A percentile compares a stretch with the other conserved stretches of the same genome.
Evolutionary conservation across 2,113 vertebrate species (phyloP).

Genomic region (Blennius ocellaris): DNA sequence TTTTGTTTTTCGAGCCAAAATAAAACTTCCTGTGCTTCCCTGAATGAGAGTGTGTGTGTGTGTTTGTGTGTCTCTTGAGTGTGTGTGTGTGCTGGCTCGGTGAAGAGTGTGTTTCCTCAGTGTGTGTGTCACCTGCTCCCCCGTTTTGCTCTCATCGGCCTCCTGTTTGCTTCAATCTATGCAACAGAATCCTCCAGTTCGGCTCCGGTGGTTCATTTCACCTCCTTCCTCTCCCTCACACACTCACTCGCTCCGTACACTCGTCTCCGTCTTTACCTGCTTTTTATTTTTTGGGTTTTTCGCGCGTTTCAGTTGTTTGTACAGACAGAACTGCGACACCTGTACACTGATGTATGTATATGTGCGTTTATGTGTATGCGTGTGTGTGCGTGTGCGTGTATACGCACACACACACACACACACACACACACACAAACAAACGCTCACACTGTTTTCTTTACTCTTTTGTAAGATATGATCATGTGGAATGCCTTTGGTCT

Average conservation of each 20-base stretch:
- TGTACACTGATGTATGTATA: slow-evolving; percentile 61
- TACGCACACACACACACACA: slow-evolving; percentile 57
- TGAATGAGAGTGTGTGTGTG: slow-evolving; percentile 5
- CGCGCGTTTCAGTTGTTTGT: slow-evolving; percentile 62
- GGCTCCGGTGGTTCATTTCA: slow-evolving; percentile 53
- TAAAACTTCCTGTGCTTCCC: slow-evolving; percentile 60
- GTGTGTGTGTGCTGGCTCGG: slow-evolving; percentile 4
- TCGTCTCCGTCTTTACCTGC: slow-evolving; percentile 63
- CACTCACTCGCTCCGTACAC: slow-evolving; percentile 60
- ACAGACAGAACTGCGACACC: slow-evolving; percentile 66
- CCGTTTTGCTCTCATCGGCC: slow-evolving; percentile 43
- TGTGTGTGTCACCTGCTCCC: slow-evolving; percentile 39
- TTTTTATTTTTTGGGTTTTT: slow-evolving; percentile 29
- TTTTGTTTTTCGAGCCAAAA: slow-evolving; percentile 37
- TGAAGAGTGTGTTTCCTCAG: slow-evolving; percentile 44
- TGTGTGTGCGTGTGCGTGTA: slow-evolving; percentile 42
- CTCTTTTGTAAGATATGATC: slow-evolving; percentile 86
- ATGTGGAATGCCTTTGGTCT: slow-evolving; percentile 87
- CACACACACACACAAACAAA: slow-evolving; percentile 49
- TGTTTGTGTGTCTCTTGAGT: slow-evolving; percentile 14
- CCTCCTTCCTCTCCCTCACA: not conserved
- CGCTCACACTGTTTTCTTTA: slow-evolving; percentile 73
- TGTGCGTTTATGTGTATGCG: slow-evolving; percentile 21
- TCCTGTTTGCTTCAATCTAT: slow-evolving; percentile 86
- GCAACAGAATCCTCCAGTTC: slow-evolving; percentile 81